Percentiles rank a stretch among this genome's conserved stretches.
Evolutionary conservation across 2,113 vertebrate genomes (phyloP).

Genomic region (Phainopepla nitens): DNA sequence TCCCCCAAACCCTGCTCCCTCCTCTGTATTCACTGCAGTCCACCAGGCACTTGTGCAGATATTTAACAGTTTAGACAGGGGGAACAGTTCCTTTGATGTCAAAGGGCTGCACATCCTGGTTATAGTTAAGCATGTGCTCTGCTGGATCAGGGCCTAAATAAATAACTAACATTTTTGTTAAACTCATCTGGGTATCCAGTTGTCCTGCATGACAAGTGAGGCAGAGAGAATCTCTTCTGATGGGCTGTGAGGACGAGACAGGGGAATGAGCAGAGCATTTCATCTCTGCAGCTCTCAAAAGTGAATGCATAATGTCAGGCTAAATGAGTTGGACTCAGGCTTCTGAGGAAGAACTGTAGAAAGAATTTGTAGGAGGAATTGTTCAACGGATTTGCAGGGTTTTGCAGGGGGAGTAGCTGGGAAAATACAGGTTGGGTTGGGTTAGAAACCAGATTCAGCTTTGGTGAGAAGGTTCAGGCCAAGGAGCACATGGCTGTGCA

Average conservation of each 20-base stretch:
- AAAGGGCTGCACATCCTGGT: conserved; percentile 52
- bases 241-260: neutral
- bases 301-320: neutral
- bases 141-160: conserved; percentile 40
- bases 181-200: conserved; percentile 46
- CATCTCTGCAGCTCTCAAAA: neutral
- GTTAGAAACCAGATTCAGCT: neutral
- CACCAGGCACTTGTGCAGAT: conserved; percentile 37
- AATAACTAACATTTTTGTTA: conserved; percentile 45
- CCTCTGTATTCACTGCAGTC: neutral
- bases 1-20: neutral
- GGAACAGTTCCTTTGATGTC: conserved; percentile 51
- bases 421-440: neutral
- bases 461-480: neutral
- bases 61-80: conserved; percentile 38
- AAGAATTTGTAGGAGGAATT: neutral
- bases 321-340: neutral
- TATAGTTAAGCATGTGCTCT: conserved; percentile 49
- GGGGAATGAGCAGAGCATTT: neutral
- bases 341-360: neutral
- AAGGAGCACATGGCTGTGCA: neutral
- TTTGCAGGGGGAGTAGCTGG: neutral
- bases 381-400: neutral
- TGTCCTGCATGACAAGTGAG: conserved; percentile 36
- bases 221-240: conserved; percentile 32